These are phyloP conservation scores for Melanerpes formicivorus DNA, from an alignment of 2,113 vertebrate genomes.

Conservation along the genomic window DNA sequence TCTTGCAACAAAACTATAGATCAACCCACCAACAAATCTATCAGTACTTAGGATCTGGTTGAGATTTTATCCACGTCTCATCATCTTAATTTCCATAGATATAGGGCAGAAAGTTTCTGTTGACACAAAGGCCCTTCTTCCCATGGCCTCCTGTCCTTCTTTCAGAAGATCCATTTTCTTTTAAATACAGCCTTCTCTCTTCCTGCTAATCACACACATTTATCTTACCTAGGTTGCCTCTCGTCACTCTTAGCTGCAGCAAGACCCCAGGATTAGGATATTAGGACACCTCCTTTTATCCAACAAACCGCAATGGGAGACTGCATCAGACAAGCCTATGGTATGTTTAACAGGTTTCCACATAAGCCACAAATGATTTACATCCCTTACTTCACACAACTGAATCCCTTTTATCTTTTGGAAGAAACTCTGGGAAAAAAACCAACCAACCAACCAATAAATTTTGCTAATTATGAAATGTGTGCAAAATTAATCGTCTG, in stretches of 20 bases:
- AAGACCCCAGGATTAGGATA: background rate
- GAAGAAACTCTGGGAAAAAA: background rate
- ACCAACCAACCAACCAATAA: background rate
- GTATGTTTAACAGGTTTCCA: background rate
- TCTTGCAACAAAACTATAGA: background rate
- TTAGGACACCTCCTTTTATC: background rate
- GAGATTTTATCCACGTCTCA: background rate
- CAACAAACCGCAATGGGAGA: background rate
- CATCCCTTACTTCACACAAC: background rate
- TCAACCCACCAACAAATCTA: too few relatives aligned
- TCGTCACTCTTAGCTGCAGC: background rate
- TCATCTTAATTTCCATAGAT: background rate
- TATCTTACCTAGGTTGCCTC: background rate
- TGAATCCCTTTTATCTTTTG: background rate
- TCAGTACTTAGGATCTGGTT: background rate
- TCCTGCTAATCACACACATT: background rate
- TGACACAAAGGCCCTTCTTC: background rate
- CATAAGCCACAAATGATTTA: background rate
- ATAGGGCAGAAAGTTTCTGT: background rate
- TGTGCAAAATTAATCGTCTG: background rate
- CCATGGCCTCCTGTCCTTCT: background rate
- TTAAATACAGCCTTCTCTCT: background rate
- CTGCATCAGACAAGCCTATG: background rate
- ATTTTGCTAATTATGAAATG: constrained; percentile 12
- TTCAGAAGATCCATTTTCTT: background rate